Evolutionary conservation across 1,140 invertebrate genomes (phyloP), one percentile per base, ranked within the genome.

Genomic region (Gonatopus flavifemur): DNA sequence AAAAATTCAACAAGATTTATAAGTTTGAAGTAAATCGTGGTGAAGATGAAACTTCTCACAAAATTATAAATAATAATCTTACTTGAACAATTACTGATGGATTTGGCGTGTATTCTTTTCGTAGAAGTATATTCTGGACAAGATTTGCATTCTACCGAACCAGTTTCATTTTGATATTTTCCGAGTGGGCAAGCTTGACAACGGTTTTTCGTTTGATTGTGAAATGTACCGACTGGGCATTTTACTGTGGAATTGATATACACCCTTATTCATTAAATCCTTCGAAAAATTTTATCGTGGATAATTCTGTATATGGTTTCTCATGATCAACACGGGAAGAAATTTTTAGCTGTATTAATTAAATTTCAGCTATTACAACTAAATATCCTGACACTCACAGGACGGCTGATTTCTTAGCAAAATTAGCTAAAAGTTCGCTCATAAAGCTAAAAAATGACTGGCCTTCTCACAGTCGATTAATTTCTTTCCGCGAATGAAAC

Each of bases 201-300:
- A 13, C 59, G 62, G 38, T 79, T 72, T 10, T 54, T 65, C 2
- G 80, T 74, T 0, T 72, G 66, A 68, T 86, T 83, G 59, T 82
- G 84, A 62, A 83, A 86, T n/a, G 84, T 86, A 16, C 87, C 87
- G 54, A 78, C 66, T 3, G 86, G 84, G 66, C 87, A 89, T 58
- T 81, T 81, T 8, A 87, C 86, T 84, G 55, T 16, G 57, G n/a
- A n/a, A n/a, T n/a, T n/a, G n/a, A n/a, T n/a, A n/a, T n/a, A n/a
- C n/a, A n/a, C n/a, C n/a, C n/a, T n/a, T n/a, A n/a, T n/a, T n/a
- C n/a, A n/a, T n/a, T n/a, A n/a, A n/a, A n/a, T n/a, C n/a, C n/a
- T n/a, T n/a, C n/a, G n/a, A n/a, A n/a, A n/a, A n/a, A n/a, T n/a
- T n/a, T n/a, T n/a, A n/a, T n/a, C 13, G 2, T 19, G 3, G 25